Conservation (phyloP, 2,797 vertebrate genomes). For the Pseudomugil gertrudae region DNA sequence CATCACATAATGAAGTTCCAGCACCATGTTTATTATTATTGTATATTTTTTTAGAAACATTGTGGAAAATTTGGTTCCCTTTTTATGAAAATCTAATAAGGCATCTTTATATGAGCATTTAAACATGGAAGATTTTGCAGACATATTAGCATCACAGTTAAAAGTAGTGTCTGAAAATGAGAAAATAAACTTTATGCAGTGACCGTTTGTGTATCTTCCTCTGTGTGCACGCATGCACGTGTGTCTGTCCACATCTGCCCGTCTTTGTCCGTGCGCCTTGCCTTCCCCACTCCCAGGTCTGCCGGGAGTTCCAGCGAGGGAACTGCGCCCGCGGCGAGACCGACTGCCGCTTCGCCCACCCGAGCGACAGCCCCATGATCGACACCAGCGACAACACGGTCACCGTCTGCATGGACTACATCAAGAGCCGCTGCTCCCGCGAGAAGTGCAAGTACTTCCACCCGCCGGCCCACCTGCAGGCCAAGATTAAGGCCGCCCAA, state of each 20-base stretch:
- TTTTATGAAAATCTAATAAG: neutral
- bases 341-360: conserved; percentile 95
- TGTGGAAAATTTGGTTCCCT: neutral
- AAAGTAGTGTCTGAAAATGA: neutral
- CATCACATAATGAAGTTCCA: too few species aligned
- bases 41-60: neutral
- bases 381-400: conserved; percentile 97
- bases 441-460: conserved; percentile 99
- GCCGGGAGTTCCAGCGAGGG: conserved; percentile 95
- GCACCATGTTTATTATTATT: neutral
- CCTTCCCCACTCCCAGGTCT: conserved; percentile 82
- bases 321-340: conserved; percentile 95
- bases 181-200: too few species aligned
- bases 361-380: conserved; percentile 95
- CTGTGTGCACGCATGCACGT: neutral
- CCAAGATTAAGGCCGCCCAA: conserved; percentile 96
- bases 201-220: conserved; percentile 10
- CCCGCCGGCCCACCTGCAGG: conserved; percentile 96
- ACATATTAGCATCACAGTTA: too few species aligned
- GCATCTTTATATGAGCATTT: neutral
- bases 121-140: neutral
- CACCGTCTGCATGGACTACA: conserved; percentile 98
- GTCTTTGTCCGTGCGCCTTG: neutral
- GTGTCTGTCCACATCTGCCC: neutral
- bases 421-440: conserved; percentile 97